phyloP scores from a whole-genome alignment of 1,140 invertebrate species.

The Rhagoletis zephyria region DNA sequence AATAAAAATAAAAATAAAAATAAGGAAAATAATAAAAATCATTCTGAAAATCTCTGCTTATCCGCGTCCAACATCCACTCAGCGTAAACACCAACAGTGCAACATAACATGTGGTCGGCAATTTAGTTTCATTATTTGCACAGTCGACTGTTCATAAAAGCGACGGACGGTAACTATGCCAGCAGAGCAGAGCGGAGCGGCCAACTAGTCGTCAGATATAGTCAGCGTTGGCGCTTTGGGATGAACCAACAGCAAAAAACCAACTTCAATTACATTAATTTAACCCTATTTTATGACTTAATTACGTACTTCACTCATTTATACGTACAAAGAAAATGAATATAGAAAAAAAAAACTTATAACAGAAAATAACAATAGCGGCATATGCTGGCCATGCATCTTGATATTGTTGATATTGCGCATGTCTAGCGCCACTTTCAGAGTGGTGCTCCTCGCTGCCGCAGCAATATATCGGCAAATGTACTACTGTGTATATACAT shows the following conservation, averaged over 20 bases:
- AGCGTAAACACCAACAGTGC: constrained; percentile 20
- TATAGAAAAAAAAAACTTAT: background rate
- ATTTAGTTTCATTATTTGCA: constrained; percentile 48
- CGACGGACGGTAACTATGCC: background rate
- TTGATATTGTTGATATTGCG: constrained; percentile 21
- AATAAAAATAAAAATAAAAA: no score
- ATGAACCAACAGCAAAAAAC: background rate
- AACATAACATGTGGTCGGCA: background rate
- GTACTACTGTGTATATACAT: background rate
- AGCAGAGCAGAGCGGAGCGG: background rate
- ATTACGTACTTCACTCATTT: constrained; percentile 47
- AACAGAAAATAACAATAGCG: background rate
- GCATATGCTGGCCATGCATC: background rate
- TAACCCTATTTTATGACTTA: constrained; percentile 55
- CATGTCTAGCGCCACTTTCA: background rate
- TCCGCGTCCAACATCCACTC: constrained; percentile 45
- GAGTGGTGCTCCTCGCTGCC: background rate
- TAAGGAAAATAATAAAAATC: background rate
- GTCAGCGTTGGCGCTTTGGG: background rate
- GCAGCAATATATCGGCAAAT: background rate
- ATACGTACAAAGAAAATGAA: background rate
- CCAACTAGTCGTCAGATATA: background rate
- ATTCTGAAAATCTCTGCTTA: constrained; percentile 14
- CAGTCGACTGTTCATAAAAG: background rate
- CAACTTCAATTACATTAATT: constrained; percentile 53